Conservation (phyloP, 2,888 invertebrate species). For the Stratiomys singularior region DNA sequence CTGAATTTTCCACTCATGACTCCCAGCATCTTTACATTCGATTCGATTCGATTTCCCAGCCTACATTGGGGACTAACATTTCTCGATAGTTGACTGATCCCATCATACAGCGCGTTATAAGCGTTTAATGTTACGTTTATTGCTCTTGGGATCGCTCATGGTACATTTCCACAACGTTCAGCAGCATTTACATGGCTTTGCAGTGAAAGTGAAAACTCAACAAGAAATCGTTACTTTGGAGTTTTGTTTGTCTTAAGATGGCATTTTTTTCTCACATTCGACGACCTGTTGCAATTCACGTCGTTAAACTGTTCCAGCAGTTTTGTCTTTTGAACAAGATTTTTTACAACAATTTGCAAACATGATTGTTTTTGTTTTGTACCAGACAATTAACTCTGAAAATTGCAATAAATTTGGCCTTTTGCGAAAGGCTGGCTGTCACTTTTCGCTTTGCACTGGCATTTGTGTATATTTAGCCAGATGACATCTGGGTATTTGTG, state of each 20-base stretch:
- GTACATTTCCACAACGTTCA: slow-evolving; percentile 2
- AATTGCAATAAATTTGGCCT: slow-evolving; percentile 17
- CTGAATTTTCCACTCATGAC: no score
- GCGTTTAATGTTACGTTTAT: slow-evolving; percentile 12
- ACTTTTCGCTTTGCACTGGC: neutral
- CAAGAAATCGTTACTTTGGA: neutral
- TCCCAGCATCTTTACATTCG: no score
- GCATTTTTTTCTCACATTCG: neutral
- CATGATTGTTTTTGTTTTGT: slow-evolving; percentile 17
- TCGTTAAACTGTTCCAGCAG: neutral
- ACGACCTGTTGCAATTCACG: slow-evolving; percentile 1
- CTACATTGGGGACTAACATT: neutral
- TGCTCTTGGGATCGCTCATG: neutral
- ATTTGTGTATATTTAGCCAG: neutral
- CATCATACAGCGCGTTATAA: neutral
- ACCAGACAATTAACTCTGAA: slow-evolving; percentile 35
- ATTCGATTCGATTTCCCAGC: no score
- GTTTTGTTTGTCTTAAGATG: neutral
- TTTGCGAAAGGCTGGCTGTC: slow-evolving; percentile 16
- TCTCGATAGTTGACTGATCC: neutral
- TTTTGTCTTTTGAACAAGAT: neutral
- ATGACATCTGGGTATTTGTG: neutral
- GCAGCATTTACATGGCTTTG: neutral
- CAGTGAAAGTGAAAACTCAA: slow-evolving; percentile 37
- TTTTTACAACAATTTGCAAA: slow-evolving; percentile 19